A percentile compares a stretch with the other conserved stretches of the same genome.
These are phyloP conservation scores for Lutraria rhynchaena DNA, from an alignment of 1,140 invertebrate species.

Conservation along the genomic window DNA sequence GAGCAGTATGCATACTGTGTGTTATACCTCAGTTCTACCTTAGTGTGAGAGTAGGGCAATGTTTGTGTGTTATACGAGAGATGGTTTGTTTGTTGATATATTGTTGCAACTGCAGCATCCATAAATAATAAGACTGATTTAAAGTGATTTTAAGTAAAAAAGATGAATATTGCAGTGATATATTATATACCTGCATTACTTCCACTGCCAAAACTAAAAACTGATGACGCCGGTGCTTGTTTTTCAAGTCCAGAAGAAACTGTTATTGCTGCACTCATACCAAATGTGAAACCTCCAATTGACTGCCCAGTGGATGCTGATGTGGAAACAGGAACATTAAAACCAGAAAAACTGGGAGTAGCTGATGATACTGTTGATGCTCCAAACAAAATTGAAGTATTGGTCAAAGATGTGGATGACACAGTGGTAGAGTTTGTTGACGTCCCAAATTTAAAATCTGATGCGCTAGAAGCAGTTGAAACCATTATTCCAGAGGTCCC, in stretches of 20 bases:
- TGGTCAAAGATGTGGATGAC: background rate
- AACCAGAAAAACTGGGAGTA: background rate
- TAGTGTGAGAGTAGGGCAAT: too few relatives aligned
- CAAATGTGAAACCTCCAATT: slow-evolving; percentile 19
- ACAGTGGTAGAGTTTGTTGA: background rate
- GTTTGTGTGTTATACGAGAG: too few relatives aligned
- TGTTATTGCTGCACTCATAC: background rate
- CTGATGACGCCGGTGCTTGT: background rate
- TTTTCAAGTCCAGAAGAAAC: background rate
- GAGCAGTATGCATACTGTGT: too few relatives aligned
- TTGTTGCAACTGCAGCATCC: too few relatives aligned
- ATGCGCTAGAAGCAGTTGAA: background rate
- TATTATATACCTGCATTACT: slow-evolving; percentile 3
- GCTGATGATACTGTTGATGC: background rate
- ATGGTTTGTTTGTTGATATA: too few relatives aligned
- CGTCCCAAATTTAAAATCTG: background rate
- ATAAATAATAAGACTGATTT: too few relatives aligned
- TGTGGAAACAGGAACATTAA: background rate
- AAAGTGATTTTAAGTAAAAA: too few relatives aligned
- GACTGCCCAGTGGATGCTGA: background rate
- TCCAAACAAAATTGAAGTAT: too few relatives aligned
- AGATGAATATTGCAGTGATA: too few relatives aligned
- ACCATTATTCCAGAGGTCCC: background rate
- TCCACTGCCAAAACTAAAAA: slow-evolving; percentile 26
- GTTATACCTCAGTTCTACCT: too few relatives aligned